Base-by-base conservation (phyloP, 2,888 invertebrate genomes). In the Temnothorax rugatulus region DNA sequence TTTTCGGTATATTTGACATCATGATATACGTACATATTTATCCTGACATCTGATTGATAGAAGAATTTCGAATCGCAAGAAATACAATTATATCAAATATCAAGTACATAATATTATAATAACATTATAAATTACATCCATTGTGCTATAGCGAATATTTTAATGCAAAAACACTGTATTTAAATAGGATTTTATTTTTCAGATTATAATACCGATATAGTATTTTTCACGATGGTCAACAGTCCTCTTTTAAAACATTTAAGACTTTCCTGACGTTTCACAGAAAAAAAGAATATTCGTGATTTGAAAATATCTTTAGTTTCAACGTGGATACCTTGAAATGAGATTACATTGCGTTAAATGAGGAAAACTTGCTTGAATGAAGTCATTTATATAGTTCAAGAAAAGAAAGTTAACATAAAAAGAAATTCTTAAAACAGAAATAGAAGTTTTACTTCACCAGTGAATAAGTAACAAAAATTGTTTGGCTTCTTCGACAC, bases 1-100 rank as follows among this genome's bases (percentile, higher is more conserved):
- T 69, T 13, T 69, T 71, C 38, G 2, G 54, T 57, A 57, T n/a
- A 29, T 57, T 29, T 54, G 18, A 59, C 18, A 29, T 44, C 29
- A 4, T 29, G 15, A 13, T 4, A 2, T 29, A 29, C 4, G 4
- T 29, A 29, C 29, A 29, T 38, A 68, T 52, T n/a, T 68, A 2
- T 11, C 8, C 18, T 25, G 34, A 59, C 11, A 11, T 68, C 21
- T 52, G 18, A 38, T 38, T 25, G 34, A 64, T 50, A 21, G 0
- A 66, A 50, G 18, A 52, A 66, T 41, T 66, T 66, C 15, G 5
- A 18, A 25, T 47, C n/a, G 15, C 4, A 76, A 76, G 34, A 64
- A 76, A 64, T 74, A 61, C 38, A 50, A 25, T 38, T 76, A 64
- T 66, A 7, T 52, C 25, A 41, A 18, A 18, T 15, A 21, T 44